Evolutionary conservation across 1,140 invertebrate genomes (phyloP).

Genomic region (Ruditapes philippinarum): DNA sequence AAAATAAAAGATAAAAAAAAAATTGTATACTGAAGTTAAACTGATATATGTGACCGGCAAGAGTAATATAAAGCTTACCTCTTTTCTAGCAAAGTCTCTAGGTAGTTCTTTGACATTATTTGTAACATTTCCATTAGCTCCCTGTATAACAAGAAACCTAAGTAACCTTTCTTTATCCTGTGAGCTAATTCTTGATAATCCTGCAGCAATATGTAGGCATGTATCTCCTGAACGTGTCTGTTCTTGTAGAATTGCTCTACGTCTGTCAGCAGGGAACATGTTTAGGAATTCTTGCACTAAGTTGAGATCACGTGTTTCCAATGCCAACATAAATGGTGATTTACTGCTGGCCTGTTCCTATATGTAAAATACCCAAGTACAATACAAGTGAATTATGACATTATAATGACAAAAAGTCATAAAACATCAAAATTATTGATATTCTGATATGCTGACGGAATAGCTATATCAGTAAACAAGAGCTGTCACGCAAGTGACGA

Average conservation of each 20-base stretch:
- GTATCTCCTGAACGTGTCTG: slow-evolving; percentile 56
- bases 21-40: too few species aligned
- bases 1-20: too few species aligned
- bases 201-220: slow-evolving; percentile 56
- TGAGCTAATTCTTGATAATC: slow-evolving; percentile 37
- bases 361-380: too few species aligned
- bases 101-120: slow-evolving; percentile 64
- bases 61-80: slow-evolving; percentile 39
- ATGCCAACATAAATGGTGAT: slow-evolving; percentile 49
- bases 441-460: too few species aligned
- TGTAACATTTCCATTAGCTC: slow-evolving; percentile 50
- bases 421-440: too few species aligned
- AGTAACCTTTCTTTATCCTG: slow-evolving; percentile 36
- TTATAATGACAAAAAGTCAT: too few species aligned
- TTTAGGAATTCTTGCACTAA: slow-evolving; percentile 37
- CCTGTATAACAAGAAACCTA: slow-evolving; percentile 47
- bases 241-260: slow-evolving; percentile 44
- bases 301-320: slow-evolving; percentile 50
- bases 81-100: slow-evolving; percentile 44
- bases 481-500: too few species aligned
- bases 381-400: too few species aligned
- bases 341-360: slow-evolving; percentile 59
- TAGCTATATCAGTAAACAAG: too few species aligned
- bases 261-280: slow-evolving; percentile 23
- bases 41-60: too few species aligned